These are phyloP conservation scores for Mya arenaria DNA, from an alignment of 1,140 invertebrate species.

Conservation along the genomic window DNA sequence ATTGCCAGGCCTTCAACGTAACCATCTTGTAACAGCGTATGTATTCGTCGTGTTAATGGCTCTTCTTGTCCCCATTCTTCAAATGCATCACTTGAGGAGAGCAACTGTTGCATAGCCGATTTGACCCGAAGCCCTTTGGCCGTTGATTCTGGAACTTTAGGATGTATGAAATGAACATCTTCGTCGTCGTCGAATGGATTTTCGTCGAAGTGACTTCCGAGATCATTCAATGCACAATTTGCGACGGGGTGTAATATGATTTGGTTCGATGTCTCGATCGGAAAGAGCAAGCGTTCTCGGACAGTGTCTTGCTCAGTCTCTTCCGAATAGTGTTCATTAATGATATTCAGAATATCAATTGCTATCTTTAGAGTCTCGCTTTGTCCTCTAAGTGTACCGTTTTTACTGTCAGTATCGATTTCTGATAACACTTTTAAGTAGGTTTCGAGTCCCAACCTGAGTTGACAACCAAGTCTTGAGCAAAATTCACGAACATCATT, in stretches of 20 bases:
- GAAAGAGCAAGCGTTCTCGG: neutral
- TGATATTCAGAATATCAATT: conserved; percentile 22
- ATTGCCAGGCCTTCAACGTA: conserved; percentile 75
- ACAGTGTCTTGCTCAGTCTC: neutral
- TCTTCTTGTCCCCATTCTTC: conserved; percentile 68
- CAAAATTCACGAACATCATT: neutral
- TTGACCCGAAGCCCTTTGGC: conserved; percentile 37
- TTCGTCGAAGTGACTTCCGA: conserved; percentile 2
- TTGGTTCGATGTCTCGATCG: neutral
- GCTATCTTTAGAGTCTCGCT: neutral
- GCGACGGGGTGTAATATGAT: neutral
- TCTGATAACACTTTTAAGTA: conserved; percentile 1
- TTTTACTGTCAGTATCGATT: neutral
- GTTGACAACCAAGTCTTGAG: conserved; percentile 10
- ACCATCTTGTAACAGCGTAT: conserved; percentile 62
- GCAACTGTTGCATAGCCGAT: conserved; percentile 44
- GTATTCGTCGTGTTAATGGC: conserved; percentile 66
- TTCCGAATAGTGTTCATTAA: neutral
- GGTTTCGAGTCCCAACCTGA: neutral
- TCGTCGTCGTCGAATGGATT: conserved; percentile 24
- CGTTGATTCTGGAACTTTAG: conserved; percentile 1
- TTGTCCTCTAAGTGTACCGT: conserved; percentile 28
- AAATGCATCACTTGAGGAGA: conserved; percentile 33
- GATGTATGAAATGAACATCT: conserved; percentile 34
- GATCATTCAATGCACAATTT: conserved; percentile 38